phyloP scores from a whole-genome alignment of 1,140 invertebrate genomes.

The Ostrea denselamellosa region DNA sequence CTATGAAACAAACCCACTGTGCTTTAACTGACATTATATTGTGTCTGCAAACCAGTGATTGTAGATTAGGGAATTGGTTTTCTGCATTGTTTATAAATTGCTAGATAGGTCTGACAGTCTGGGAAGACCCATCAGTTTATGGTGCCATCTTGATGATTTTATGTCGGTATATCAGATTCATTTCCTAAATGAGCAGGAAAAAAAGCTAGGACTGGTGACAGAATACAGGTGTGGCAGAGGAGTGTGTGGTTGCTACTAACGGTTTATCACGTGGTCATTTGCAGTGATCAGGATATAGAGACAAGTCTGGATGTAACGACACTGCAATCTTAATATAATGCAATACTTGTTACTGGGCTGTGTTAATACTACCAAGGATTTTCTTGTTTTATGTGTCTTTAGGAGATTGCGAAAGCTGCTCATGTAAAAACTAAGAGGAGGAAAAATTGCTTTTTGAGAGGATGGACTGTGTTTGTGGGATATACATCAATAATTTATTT shows the following conservation, averaged over 20 bases:
- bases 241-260: neutral
- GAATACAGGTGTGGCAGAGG: neutral
- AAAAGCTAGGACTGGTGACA: neutral
- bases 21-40: neutral
- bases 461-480: neutral
- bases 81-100: neutral
- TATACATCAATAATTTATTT: slow-evolving; percentile 18
- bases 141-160: neutral
- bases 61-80: slow-evolving; percentile 22
- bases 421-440: neutral
- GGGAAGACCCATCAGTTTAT: neutral
- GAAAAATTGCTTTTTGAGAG: neutral
- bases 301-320: neutral
- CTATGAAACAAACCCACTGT: neutral
- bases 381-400: neutral
- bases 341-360: neutral
- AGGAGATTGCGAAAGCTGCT: neutral
- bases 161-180: slow-evolving; percentile 2
- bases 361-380: neutral
- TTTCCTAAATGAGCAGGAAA: neutral
- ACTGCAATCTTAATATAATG: neutral
- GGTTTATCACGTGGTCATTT: no score
- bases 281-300: neutral
- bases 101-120: neutral
- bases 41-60: neutral